Conservation (phyloP, 92 coral and sea anemone genomes). For the Palythoa grandiflora region DNA sequence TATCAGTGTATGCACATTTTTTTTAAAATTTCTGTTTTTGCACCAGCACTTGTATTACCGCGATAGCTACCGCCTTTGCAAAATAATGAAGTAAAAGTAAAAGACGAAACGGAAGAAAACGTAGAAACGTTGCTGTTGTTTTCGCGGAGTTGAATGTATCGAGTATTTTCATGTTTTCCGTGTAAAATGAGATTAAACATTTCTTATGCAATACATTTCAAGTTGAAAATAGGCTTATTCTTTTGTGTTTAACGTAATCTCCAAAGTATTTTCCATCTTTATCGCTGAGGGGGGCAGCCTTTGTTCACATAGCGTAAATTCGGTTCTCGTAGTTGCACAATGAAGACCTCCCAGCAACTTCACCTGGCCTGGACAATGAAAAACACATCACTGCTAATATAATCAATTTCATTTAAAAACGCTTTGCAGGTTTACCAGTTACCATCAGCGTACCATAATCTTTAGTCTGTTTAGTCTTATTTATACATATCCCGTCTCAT, state of each 20-base stretch:
- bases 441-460: background rate
- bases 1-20: no score
- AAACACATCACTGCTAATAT: background rate
- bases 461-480: background rate
- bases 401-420: background rate
- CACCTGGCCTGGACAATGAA: background rate
- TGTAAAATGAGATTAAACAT: background rate
- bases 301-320: background rate
- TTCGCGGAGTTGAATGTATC: background rate
- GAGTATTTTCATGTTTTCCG: background rate
- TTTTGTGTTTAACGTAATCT: slow-evolving; percentile 1
- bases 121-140: no score
- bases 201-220: background rate
- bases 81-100: no score
- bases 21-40: no score
- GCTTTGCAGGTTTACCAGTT: background rate
- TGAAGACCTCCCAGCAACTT: background rate
- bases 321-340: background rate
- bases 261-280: background rate
- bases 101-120: no score
- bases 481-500: background rate
- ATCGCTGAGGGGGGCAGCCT: slow-evolving; percentile 5
- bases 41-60: no score
- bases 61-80: no score
- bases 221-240: background rate